phyloP scores from a whole-genome alignment of 2,113 vertebrate genomes.

The Agelaius tricolor region DNA sequence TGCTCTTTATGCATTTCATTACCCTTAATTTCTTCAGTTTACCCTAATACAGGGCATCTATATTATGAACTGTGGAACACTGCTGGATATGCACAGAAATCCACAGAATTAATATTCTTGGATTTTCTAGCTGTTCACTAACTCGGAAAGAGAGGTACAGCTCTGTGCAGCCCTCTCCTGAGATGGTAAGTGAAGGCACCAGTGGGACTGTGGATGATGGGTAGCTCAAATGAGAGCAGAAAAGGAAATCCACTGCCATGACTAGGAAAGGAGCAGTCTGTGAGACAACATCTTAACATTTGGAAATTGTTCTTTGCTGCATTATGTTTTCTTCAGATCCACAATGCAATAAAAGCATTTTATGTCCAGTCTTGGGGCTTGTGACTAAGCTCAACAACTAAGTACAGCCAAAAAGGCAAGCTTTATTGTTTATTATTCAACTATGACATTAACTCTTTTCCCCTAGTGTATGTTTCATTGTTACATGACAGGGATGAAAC shows the following conservation, averaged over 20 bases:
- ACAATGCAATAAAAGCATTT: neutral
- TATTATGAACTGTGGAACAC: neutral
- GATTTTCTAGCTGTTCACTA: neutral
- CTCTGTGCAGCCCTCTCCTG: neutral
- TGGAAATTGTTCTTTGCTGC: neutral
- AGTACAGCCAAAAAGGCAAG: neutral
- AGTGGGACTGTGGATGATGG: neutral
- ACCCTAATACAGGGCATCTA: neutral
- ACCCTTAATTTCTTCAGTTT: neutral
- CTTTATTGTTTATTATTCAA: neutral
- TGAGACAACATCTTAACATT: neutral
- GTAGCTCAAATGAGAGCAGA: neutral
- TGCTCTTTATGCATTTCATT: neutral
- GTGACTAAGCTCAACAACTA: neutral
- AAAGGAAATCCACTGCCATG: neutral
- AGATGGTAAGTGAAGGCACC: neutral
- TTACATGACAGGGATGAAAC: neutral
- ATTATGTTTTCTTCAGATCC: neutral
- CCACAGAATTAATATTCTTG: neutral
- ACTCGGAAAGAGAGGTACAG: neutral
- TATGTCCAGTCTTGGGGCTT: neutral
- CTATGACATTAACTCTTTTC: neutral
- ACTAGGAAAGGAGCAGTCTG: neutral
- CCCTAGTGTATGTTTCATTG: fast-evolving
- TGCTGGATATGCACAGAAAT: neutral